Evolutionary conservation across 2,797 vertebrate species (phyloP).

Genomic region (Acestrorhynchus altus): DNA sequence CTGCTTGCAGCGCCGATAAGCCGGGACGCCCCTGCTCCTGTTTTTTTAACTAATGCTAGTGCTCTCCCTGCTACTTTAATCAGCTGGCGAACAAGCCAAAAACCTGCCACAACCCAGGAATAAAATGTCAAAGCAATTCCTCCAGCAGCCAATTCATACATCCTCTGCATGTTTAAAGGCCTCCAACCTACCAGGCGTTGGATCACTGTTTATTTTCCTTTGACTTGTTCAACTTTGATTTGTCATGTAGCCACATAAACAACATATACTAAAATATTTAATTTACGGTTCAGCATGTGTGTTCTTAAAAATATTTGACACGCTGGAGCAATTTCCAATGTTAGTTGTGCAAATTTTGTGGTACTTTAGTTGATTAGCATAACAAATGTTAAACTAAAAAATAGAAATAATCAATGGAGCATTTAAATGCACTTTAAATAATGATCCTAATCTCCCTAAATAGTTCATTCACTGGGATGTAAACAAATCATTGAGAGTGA

Average conservation of each 20-base stretch:
- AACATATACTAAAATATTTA: too few species aligned
- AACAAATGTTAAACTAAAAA: not conserved
- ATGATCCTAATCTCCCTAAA: too few species aligned
- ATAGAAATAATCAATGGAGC: too few species aligned
- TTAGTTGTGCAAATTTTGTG: not conserved
- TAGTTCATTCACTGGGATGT: too few species aligned
- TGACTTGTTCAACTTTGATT: constrained; percentile 50
- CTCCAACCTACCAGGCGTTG: constrained; percentile 43
- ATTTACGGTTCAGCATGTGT: not conserved
- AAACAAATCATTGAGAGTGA: too few species aligned
- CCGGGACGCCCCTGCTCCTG: constrained; percentile 60
- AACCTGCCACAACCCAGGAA: constrained; percentile 66
- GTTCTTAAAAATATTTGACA: not conserved
- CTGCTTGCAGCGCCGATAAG: constrained; percentile 68
- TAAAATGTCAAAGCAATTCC: constrained; percentile 75
- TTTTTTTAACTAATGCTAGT: constrained; percentile 80
- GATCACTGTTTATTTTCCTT: constrained; percentile 55
- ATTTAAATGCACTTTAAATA: too few species aligned
- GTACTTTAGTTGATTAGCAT: not conserved
- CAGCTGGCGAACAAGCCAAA: constrained; percentile 69
- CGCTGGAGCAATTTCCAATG: not conserved
- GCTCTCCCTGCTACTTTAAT: constrained; percentile 65
- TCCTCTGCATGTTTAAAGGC: constrained; percentile 55
- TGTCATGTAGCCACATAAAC: constrained; percentile 29
- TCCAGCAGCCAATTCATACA: constrained; percentile 66